Conservation (phyloP, 1,140 invertebrate species). For the Thaumetopoea pityocampa region DNA sequence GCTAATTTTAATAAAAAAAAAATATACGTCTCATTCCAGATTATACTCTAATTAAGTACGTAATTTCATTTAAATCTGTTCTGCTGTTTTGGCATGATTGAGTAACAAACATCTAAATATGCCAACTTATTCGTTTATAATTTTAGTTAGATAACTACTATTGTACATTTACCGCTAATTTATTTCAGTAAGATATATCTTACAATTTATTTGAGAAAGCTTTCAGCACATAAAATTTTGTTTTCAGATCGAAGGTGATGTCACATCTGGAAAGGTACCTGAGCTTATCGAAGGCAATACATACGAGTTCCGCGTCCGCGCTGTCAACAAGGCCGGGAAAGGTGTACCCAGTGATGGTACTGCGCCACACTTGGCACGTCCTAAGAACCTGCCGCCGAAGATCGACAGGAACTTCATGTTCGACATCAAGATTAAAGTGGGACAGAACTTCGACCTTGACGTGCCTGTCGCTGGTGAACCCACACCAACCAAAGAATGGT, state of each 20-base stretch:
- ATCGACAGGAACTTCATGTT: constrained; percentile 95
- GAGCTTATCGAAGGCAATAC: constrained; percentile 93
- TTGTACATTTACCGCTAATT: too few species aligned
- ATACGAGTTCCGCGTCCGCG: constrained; percentile 95
- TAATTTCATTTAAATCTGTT: too few species aligned
- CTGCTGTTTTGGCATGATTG: too few species aligned
- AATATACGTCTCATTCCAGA: too few species aligned
- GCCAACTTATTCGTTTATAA: too few species aligned
- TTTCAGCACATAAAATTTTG: too few species aligned
- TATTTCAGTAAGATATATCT: too few species aligned
- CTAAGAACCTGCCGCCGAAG: constrained; percentile 93
- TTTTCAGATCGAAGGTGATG: constrained; percentile 84
- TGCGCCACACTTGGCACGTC: constrained; percentile 90
- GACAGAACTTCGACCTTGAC: constrained; percentile 94
- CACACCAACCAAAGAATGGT: constrained; percentile 95
- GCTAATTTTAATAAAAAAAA: too few species aligned
- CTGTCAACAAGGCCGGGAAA: constrained; percentile 95
- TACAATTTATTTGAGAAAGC: too few species aligned
- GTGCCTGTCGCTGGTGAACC: constrained; percentile 97
- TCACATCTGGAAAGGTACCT: constrained; percentile 88
- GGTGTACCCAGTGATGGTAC: constrained; percentile 94
- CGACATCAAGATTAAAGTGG: constrained; percentile 94
- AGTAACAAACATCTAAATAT: too few species aligned
- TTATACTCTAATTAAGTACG: too few species aligned
- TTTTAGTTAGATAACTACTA: too few species aligned